A percentile compares a stretch with the other conserved stretches of the same genome.
Evolutionary conservation across 2,113 vertebrate species (phyloP).

Genomic region (Paracanthobrama guichenoti): DNA sequence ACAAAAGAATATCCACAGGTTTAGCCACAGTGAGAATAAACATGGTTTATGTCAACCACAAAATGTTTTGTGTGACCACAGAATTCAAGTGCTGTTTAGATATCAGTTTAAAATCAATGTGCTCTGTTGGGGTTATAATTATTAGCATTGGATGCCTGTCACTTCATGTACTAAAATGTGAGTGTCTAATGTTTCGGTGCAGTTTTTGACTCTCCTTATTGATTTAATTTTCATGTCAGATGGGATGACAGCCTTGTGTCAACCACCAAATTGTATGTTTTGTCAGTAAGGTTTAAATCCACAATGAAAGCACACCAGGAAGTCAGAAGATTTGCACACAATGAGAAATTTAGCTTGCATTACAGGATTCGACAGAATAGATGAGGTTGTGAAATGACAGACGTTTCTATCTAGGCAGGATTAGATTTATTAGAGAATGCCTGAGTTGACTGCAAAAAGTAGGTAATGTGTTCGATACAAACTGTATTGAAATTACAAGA

Average conservation of each 20-base stretch:
- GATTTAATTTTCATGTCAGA: not conserved
- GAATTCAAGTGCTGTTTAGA: not conserved
- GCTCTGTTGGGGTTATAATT: not conserved
- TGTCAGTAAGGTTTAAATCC: not conserved
- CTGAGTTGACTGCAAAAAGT: not conserved
- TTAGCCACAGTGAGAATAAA: too few relatives aligned
- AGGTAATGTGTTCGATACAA: not conserved
- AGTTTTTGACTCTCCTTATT: not conserved
- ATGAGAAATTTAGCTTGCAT: constrained; percentile 9
- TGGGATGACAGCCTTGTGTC: not conserved
- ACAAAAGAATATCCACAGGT: too few relatives aligned
- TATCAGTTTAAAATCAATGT: not conserved
- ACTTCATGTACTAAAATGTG: not conserved
- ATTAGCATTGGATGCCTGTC: not conserved
- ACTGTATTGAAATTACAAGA: not conserved
- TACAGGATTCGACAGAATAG: not conserved
- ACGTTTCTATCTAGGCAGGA: not conserved
- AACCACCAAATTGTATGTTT: not conserved
- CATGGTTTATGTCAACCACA: not conserved
- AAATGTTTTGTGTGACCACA: too few relatives aligned
- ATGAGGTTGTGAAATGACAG: not conserved
- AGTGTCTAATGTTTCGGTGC: not conserved
- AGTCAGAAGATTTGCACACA: not conserved
- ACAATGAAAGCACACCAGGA: not conserved
- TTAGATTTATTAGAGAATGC: not conserved